These are phyloP conservation scores for Hypanus sabinus DNA, from an alignment of 2,113 vertebrate genomes.

Conservation along the genomic window DNA sequence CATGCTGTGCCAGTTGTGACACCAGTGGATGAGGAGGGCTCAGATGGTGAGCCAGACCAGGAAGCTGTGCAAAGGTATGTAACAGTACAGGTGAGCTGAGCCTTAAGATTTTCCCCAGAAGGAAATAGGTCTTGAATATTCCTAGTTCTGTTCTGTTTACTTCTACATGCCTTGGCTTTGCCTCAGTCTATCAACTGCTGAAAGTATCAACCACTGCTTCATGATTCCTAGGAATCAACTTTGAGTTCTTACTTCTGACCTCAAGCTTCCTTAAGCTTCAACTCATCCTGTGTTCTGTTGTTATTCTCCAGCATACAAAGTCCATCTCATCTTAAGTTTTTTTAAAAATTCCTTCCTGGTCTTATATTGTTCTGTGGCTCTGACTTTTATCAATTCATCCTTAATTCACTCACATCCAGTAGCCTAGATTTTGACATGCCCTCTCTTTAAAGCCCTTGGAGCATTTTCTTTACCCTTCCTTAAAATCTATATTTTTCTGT, in stretches of 20 bases:
- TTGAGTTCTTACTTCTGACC: not conserved
- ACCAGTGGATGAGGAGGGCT: constrained; percentile 94
- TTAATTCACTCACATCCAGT: not conserved
- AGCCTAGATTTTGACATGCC: not conserved
- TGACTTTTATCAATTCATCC: not conserved
- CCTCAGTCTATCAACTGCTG: not conserved
- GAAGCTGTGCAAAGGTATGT: constrained; percentile 96
- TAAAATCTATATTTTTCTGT: too few species aligned
- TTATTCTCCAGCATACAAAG: too few species aligned
- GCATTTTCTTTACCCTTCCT: not conserved
- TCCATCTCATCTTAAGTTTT: not conserved
- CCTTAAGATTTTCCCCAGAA: not conserved
- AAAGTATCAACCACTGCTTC: not conserved
- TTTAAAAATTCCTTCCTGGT: not conserved
- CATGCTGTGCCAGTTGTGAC: constrained; percentile 84
- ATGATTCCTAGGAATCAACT: not conserved
- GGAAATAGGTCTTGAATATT: not conserved
- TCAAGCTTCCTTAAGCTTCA: not conserved
- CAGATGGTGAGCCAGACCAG: constrained; percentile 90
- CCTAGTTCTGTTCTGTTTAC: not conserved
- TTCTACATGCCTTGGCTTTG: not conserved
- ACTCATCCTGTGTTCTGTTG: not conserved
- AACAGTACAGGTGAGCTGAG: not conserved
- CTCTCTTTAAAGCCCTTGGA: not conserved
- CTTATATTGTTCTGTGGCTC: not conserved